A percentile compares a stretch with the other conserved stretches of the same genome.
Evolutionary conservation across 2,113 vertebrate species (phyloP).

Genomic region (Lagopus leucura): DNA sequence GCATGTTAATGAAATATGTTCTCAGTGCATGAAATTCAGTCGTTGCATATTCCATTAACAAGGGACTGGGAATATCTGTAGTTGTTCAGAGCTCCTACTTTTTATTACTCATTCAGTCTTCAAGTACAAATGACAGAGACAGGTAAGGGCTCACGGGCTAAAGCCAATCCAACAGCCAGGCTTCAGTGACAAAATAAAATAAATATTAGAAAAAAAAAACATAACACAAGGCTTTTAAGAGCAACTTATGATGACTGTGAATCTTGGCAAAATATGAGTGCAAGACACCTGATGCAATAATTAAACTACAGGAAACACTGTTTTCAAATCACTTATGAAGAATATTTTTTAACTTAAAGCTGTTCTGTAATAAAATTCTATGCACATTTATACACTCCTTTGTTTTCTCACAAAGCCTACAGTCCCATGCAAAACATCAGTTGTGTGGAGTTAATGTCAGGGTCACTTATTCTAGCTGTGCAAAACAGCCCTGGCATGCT

Average conservation of each 20-base stretch:
- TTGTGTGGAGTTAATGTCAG: not conserved
- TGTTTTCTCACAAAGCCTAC: not conserved
- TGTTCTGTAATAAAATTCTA: not conserved
- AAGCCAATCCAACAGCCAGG: not conserved
- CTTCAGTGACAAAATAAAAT: not conserved
- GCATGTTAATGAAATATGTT: not conserved
- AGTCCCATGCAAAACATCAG: not conserved
- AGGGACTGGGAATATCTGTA: not conserved
- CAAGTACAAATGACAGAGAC: not conserved
- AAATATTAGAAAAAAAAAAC: not conserved
- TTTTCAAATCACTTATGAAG: not conserved
- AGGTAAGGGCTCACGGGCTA: not conserved
- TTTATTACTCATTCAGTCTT: not conserved
- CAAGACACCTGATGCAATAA: not conserved
- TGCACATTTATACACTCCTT: not conserved
- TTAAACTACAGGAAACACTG: not conserved
- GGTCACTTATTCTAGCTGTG: conserved; percentile 6
- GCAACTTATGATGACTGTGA: not conserved
- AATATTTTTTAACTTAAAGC: not conserved
- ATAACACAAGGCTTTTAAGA: not conserved
- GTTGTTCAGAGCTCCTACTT: not conserved
- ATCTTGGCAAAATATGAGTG: not conserved
- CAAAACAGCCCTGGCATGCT: not conserved
- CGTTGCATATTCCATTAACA: not conserved
- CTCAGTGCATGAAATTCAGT: not conserved